Evolutionary conservation across 1,140 invertebrate species (phyloP).

Genomic region (Temnothorax nylanderi): DNA sequence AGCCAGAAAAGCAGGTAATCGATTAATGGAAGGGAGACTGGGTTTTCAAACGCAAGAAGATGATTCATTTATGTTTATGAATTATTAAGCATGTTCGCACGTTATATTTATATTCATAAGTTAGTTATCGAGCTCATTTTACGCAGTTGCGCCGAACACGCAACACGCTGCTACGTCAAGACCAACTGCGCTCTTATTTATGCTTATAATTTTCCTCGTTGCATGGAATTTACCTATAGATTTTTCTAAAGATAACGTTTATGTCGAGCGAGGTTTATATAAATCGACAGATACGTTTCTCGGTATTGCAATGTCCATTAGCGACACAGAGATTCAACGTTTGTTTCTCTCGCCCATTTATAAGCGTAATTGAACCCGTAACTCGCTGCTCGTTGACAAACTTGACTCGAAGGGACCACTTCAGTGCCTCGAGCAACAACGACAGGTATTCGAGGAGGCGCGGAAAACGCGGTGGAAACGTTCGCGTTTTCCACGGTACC

Average conservation of each 20-base stretch:
- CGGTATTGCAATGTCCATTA: not conserved
- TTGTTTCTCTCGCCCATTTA: not conserved
- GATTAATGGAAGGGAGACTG: not conserved
- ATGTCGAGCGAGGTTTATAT: not conserved
- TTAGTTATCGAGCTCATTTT: slow-evolving; percentile 26
- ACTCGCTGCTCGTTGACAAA: not conserved
- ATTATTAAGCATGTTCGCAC: not conserved
- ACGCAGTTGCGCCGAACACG: not conserved
- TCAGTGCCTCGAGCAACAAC: not conserved
- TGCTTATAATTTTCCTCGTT: not conserved
- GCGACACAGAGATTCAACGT: not conserved
- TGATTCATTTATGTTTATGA: slow-evolving; percentile 1
- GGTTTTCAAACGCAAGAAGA: not conserved
- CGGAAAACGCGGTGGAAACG: slow-evolving; percentile 28
- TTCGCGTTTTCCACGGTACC: not conserved
- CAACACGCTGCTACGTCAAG: not conserved
- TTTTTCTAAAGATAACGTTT: not conserved
- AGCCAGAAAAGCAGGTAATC: not conserved
- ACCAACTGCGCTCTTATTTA: not conserved
- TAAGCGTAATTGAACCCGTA: not conserved
- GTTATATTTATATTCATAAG: not conserved
- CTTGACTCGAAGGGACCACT: not conserved
- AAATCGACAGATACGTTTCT: not conserved
- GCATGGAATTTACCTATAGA: not conserved
- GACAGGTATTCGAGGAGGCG: slow-evolving; percentile 20